Conservation (phyloP, 2,888 invertebrate genomes). For the Mesorhabditis belari region DNA sequence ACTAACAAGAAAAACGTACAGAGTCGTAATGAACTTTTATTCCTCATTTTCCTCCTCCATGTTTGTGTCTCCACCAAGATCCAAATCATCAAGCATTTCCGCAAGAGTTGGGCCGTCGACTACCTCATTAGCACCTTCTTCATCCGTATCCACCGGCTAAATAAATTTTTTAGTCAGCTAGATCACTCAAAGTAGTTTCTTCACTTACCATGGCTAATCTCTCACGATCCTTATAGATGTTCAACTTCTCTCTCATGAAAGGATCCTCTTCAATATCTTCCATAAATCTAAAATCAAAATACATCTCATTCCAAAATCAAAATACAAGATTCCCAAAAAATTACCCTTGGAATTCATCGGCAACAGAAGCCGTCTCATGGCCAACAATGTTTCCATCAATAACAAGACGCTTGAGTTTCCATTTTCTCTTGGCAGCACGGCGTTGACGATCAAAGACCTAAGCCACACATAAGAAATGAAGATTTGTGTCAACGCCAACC, state of each 20-base stretch:
- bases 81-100: conserved; percentile 87
- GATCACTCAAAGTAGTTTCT: not conserved
- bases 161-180: not conserved
- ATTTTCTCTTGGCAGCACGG: conserved; percentile 69
- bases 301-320: conserved; percentile 68
- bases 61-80: conserved; percentile 62
- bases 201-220: conserved; percentile 3
- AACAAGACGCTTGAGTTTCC: conserved; percentile 83
- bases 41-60: not conserved
- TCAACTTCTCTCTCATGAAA: conserved; percentile 78
- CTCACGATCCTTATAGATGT: conserved; percentile 67
- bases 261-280: conserved; percentile 95
- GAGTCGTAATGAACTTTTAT: too few relatives aligned
- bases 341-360: conserved; percentile 47
- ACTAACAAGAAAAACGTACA: too few relatives aligned
- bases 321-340: conserved; percentile 3
- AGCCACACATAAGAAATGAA: conserved; percentile 2
- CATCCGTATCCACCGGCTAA: conserved; percentile 14
- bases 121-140: conserved; percentile 62
- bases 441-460: conserved; percentile 61
- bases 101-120: conserved; percentile 73
- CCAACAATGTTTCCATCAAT: conserved; percentile 52
- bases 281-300: conserved; percentile 63
- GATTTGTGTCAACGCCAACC: conserved; percentile 50
- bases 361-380: conserved; percentile 54